Evolutionary conservation across 2,888 invertebrate species (phyloP), one percentile per base, ranked within the genome.

Genomic region (Pollenia amentaria): DNA sequence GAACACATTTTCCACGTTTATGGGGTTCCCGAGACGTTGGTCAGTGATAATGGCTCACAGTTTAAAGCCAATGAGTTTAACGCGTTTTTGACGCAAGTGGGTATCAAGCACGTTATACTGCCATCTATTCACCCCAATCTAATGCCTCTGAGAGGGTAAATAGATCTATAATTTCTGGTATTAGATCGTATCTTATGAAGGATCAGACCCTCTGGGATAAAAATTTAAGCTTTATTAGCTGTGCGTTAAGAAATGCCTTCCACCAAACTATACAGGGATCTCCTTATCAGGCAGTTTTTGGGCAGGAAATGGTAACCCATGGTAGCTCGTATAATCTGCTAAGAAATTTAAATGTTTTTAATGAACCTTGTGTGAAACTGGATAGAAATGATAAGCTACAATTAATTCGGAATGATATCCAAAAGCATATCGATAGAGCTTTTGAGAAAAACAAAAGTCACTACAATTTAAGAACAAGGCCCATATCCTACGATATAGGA

Each of bases 91-190:
- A 67, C 53, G 6, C 42, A 46, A 12, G 88, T 88, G 40, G 77
- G 87, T 10, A 60, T 86, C 3, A 69, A 62, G 14, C 75, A 89
- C 16, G 42, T 65, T 89, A 87, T 55, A 90, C 88, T 46, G 87
- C 89, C 2, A 48, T 78, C 11, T 91, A 92, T 77, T 90, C 90
- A 42, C 90, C 91, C 0, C 92, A 92, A 85, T 78, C 84, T 7
- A 92, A 92, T 77, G 90, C 90, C 3, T 90, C 90, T 0, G 92
- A 92, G 85, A 81, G 91, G 0, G 88, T 90, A 0, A 92, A 92
- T 78, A 79, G 89, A 16, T 89, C 90, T 0, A 44, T 92, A 2
- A 89, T 90, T n/a, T 90, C 91, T 0, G 90, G 89, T 76, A 89
- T 92, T 10, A 16, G 87, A 21, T 48, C 82, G 2, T 79, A 87